phyloP scores from a whole-genome alignment of 2,797 vertebrate species.

The Eulemur albifrons region DNA sequence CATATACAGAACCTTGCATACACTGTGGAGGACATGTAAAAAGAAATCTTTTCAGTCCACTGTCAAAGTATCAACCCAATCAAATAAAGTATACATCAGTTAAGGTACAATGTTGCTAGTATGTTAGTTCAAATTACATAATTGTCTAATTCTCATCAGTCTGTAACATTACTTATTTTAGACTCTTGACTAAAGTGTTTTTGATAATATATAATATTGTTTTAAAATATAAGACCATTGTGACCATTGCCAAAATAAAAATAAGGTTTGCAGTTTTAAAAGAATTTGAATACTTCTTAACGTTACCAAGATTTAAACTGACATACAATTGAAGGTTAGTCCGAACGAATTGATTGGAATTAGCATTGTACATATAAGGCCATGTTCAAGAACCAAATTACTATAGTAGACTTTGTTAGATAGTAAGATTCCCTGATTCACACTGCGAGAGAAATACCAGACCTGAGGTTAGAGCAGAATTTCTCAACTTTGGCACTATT shows the following conservation, averaged over 20 bases:
- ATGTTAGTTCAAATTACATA: neutral
- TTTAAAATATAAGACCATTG: neutral
- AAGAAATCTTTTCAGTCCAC: neutral
- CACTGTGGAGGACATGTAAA: neutral
- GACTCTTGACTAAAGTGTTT: neutral
- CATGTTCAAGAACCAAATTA: neutral
- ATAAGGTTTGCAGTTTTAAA: neutral
- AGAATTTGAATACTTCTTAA: neutral
- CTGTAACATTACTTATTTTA: neutral
- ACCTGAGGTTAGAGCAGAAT: neutral
- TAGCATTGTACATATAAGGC: neutral
- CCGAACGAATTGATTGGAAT: neutral
- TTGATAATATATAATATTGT: neutral
- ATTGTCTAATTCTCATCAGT: neutral
- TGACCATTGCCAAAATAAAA: neutral
- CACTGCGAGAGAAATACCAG: neutral
- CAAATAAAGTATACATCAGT: neutral
- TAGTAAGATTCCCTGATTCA: neutral
- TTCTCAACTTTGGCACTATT: neutral
- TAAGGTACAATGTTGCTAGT: neutral
- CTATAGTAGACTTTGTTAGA: neutral
- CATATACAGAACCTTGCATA: neutral
- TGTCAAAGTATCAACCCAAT: neutral
- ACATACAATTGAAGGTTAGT: neutral
- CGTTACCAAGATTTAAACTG: neutral